phyloP scores from a whole-genome alignment of 1,140 invertebrate genomes.

The Drosophila pallidifrons region DNA sequence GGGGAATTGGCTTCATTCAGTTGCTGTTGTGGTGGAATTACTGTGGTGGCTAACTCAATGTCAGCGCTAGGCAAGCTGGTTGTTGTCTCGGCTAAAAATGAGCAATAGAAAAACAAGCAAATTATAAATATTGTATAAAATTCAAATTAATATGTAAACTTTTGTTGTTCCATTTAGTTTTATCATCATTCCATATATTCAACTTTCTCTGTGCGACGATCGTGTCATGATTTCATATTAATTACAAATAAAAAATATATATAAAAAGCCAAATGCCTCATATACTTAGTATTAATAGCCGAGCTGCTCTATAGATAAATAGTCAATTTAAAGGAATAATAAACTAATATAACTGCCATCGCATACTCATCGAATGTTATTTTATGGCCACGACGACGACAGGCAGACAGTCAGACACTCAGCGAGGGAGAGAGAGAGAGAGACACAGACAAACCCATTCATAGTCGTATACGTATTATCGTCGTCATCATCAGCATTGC shows the following conservation, averaged over 20 bases:
- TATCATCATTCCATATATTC: constrained; percentile 13
- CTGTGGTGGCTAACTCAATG: constrained; percentile 40
- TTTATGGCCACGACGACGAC: constrained; percentile 52
- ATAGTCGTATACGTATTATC: constrained; percentile 28
- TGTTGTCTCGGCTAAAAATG: constrained; percentile 57
- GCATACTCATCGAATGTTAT: constrained; percentile 37
- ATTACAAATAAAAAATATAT: constrained; percentile 17
- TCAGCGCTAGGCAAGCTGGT: constrained; percentile 31
- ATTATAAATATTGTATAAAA: not conserved
- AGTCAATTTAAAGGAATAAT: constrained; percentile 64
- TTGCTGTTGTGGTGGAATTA: constrained; percentile 33
- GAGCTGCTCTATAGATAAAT: constrained; percentile 62
- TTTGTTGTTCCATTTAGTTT: constrained; percentile 2
- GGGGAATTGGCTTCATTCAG: constrained; percentile 7
- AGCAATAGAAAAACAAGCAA: constrained; percentile 2
- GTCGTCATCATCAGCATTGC: constrained; percentile 44
- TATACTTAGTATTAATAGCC: constrained; percentile 51
- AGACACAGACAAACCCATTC: constrained; percentile 55
- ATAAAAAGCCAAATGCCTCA: constrained; percentile 59
- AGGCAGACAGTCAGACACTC: too few species aligned
- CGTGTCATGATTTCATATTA: constrained; percentile 24
- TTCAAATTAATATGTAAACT: constrained; percentile 4
- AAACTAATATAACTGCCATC: constrained; percentile 68
- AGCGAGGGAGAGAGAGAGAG: not conserved
- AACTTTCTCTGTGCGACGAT: constrained; percentile 33